Conservation (phyloP, 2,888 invertebrate genomes). For the Diploptera punctata region DNA sequence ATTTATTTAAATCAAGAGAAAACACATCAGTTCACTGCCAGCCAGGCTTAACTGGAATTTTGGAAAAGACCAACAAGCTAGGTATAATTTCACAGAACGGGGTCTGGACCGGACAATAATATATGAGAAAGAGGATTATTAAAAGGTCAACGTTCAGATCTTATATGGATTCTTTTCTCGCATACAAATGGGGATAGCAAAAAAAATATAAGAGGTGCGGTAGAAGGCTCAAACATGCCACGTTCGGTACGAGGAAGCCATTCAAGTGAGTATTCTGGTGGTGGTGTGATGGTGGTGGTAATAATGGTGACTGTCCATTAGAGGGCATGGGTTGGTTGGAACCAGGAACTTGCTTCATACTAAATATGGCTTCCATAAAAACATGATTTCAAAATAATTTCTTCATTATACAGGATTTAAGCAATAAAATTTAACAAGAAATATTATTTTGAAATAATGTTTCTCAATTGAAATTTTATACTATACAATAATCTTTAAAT, state of each 20-base stretch:
- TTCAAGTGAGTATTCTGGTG: constrained; percentile 19
- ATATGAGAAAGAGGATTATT: not conserved
- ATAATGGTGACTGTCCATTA: constrained; percentile 8
- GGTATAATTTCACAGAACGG: not conserved
- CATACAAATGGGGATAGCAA: constrained; percentile 22
- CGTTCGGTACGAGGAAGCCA: constrained; percentile 23
- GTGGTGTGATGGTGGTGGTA: not conserved
- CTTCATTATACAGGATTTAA: too few relatives aligned
- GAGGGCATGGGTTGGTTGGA: constrained; percentile 39
- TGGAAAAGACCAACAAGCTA: constrained; percentile 11
- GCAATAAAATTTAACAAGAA: too few relatives aligned
- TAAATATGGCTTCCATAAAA: too few relatives aligned
- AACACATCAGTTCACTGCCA: constrained; percentile 31
- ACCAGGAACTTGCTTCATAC: constrained; percentile 30
- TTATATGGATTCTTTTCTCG: constrained; percentile 7
- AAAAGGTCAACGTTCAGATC: not conserved
- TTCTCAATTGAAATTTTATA: too few relatives aligned
- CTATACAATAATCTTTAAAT: too few relatives aligned
- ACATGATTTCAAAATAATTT: too few relatives aligned
- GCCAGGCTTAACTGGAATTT: constrained; percentile 25
- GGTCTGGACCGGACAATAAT: constrained; percentile 7
- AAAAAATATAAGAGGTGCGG: too few relatives aligned
- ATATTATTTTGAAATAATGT: too few relatives aligned
- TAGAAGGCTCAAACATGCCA: constrained; percentile 29
- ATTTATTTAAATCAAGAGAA: constrained; percentile 19